Evolutionary conservation across 2,888 invertebrate genomes (phyloP), one percentile per base, ranked within the genome.

Genomic region (Macrostomum cliftonense): DNA sequence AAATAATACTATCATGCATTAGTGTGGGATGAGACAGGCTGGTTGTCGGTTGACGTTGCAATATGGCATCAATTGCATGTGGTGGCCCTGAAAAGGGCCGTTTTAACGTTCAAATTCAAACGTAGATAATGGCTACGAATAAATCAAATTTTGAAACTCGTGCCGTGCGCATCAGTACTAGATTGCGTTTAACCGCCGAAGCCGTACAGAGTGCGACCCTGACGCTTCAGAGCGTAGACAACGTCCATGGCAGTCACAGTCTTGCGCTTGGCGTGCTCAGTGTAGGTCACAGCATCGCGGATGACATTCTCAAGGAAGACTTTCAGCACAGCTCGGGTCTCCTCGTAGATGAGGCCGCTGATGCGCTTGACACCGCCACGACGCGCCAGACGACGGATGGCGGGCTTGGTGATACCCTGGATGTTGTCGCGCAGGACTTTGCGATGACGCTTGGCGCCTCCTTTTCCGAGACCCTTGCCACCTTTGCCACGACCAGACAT

Each of bases 181-280:
- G 9, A 28, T 7, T 28, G 28, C 28, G 28, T 9, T 70, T 70
- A 72, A 55, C 80, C 80, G 45, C 81, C 80, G 61, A 82, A 83
- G 50, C 83, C 82, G 68, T 83, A 84, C 11, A 83, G 68, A 52
- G 82, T 83, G 57, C 81, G 75, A 2, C 82, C 82, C 70, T 83
- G 82, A 45, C 82, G 74, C 64, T 83, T 83, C 61, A 83, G 67
- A 13, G 82, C 82, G 62, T 83, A 83, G 38, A 83, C 82, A 12
- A 84, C 80, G 58, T 84, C 82, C 82, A 83, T 82, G 7, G 82
- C 81, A 0, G 82, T 83, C 21, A 84, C 82, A 1, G 82, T 83
- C 72, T 84, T 84, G 57, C 83, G 73, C 69, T 83, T 83, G n/a
- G 83, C 83, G 63, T 83, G 83, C 61, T 83, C 82, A 1, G 82